phyloP scores from a whole-genome alignment of 1,140 invertebrate genomes.

The Drosophila nebulosa region DNA sequence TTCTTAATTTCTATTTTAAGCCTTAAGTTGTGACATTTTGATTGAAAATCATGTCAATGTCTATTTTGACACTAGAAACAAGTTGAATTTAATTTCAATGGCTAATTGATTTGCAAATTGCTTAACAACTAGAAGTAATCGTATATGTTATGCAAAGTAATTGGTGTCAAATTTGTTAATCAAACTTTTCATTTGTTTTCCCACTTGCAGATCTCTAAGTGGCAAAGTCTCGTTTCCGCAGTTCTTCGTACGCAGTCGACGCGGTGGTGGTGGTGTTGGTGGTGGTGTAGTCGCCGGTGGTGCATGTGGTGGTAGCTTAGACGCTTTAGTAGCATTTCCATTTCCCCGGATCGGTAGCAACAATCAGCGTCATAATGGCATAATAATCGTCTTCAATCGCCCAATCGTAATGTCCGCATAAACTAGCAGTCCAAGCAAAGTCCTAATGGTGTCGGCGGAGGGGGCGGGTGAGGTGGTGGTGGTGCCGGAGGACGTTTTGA shows the following conservation, averaged over 20 bases:
- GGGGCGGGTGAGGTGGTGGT: conserved; percentile 33
- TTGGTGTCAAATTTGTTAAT: neutral
- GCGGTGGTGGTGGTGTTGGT: conserved; percentile 27
- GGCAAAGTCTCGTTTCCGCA: conserved; percentile 58
- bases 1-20: too few relatives aligned
- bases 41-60: too few relatives aligned
- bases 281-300: too few relatives aligned
- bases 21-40: too few relatives aligned
- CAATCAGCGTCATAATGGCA: conserved; percentile 47
- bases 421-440: conserved; percentile 66
- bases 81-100: neutral
- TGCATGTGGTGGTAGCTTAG: conserved; percentile 21
- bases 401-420: conserved; percentile 57
- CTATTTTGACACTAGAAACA: neutral
- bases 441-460: conserved; percentile 50
- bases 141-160: conserved; percentile 3
- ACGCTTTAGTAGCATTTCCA: conserved; percentile 71
- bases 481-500: conserved; percentile 62
- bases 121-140: neutral
- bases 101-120: too few relatives aligned
- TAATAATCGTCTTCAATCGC: conserved; percentile 44
- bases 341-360: conserved; percentile 56
- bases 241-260: conserved; percentile 54
- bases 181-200: neutral
- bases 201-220: conserved; percentile 35